A percentile compares a stretch with the other conserved stretches of the same genome.
These are phyloP conservation scores for Lasioglossum villosulum DNA, from an alignment of 2,888 invertebrate species.

Conservation along the genomic window DNA sequence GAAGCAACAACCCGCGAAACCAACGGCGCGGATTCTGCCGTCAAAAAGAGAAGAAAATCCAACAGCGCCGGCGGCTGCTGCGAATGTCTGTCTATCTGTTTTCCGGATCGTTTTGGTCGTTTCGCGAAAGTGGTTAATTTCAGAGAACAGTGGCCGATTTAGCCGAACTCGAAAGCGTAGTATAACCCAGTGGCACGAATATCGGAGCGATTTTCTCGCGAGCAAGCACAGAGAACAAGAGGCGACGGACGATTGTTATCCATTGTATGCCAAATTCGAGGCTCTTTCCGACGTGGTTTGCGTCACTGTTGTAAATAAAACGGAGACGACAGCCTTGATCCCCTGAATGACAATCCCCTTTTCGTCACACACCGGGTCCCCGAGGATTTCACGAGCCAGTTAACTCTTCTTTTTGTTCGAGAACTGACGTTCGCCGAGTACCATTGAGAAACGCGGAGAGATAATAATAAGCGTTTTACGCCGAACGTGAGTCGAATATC, in stretches of 20 bases:
- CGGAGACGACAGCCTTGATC: slow-evolving; percentile 17
- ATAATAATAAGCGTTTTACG: neutral
- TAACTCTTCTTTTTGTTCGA: neutral
- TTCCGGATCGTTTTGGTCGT: slow-evolving; percentile 16
- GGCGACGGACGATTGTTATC: neutral
- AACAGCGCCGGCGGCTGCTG: neutral
- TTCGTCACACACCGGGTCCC: neutral
- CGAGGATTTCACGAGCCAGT: neutral
- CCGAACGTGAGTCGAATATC: neutral
- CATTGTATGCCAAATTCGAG: slow-evolving; percentile 52
- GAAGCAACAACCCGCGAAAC: slow-evolving; percentile 17
- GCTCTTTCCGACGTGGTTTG: slow-evolving; percentile 32
- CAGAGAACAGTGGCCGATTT: slow-evolving; percentile 40
- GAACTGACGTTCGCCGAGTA: neutral
- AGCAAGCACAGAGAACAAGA: slow-evolving; percentile 23
- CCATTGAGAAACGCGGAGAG: neutral
- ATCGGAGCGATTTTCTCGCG: slow-evolving; percentile 52
- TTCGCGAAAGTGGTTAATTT: slow-evolving; percentile 39
- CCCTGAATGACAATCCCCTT: slow-evolving; percentile 25
- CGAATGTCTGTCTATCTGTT: neutral
- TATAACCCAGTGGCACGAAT: slow-evolving; percentile 66
- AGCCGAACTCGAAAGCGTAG: slow-evolving; percentile 58
- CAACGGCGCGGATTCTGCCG: neutral
- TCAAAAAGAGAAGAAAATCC: neutral
- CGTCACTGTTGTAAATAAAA: slow-evolving; percentile 44